These are phyloP conservation scores for Clarias platycephalus DNA, from an alignment of 2,797 vertebrate genomes.

Conservation along the genomic window DNA sequence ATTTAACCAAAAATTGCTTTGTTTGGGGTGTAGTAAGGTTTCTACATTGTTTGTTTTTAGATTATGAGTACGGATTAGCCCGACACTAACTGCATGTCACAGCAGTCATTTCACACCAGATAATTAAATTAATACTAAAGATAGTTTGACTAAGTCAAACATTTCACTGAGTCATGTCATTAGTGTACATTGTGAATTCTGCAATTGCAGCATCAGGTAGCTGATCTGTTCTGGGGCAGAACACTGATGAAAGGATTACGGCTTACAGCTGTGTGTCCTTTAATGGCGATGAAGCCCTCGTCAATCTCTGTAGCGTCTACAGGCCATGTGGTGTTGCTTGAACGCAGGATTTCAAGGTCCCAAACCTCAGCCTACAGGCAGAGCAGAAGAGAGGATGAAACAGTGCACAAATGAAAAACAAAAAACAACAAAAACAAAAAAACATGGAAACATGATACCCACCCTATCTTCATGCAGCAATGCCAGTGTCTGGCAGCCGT, in stretches of 20 bases:
- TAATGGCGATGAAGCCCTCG: conserved; percentile 91
- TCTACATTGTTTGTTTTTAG: background rate
- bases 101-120: background rate
- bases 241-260: background rate
- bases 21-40: background rate
- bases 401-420: background rate
- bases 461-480: conserved; percentile 95
- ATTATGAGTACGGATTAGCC: background rate
- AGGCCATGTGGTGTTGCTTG: conserved; percentile 85
- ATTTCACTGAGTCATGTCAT: background rate
- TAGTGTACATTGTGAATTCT: background rate
- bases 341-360: conserved; percentile 91
- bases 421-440: background rate
- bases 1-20: background rate
- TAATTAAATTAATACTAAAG: too few species aligned
- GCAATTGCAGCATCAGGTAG: background rate
- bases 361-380: conserved; percentile 89
- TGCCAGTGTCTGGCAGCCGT: conserved; percentile 88
- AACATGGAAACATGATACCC: conserved; percentile 36
- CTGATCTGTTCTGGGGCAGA: background rate
- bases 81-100: background rate
- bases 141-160: too few species aligned
- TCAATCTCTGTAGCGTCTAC: conserved; percentile 84
- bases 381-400: background rate
- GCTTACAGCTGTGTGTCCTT: conserved; percentile 89